Evolutionary conservation across 2,888 invertebrate species (phyloP).

Genomic region (Monopis laevigella): DNA sequence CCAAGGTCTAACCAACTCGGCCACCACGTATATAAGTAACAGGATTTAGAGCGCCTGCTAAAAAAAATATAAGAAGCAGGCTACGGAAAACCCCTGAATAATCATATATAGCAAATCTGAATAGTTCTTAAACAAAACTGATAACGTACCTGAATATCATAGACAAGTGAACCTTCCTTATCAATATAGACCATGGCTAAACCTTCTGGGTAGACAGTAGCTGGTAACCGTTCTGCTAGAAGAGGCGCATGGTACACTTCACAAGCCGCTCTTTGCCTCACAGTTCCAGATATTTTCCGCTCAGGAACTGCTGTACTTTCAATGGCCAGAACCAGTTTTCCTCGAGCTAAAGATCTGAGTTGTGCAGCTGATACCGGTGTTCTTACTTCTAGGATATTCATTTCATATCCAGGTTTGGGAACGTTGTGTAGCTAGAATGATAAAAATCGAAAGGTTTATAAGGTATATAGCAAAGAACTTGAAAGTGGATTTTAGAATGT

Average conservation of each 20-base stretch:
- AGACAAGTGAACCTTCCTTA: constrained; percentile 79
- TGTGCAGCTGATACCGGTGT: constrained; percentile 81
- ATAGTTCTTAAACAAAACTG: too few species aligned
- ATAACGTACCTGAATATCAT: constrained; percentile 77
- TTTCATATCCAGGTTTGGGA: constrained; percentile 77
- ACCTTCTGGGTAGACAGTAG: constrained; percentile 66
- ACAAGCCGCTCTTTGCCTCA: constrained; percentile 79
- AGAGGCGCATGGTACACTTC: constrained; percentile 82
- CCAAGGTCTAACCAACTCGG: too few species aligned
- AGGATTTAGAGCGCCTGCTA: too few species aligned
- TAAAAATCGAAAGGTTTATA: too few species aligned
- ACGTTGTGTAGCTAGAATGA: constrained; percentile 68
- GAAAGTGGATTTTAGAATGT: too few species aligned
- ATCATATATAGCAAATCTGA: neutral
- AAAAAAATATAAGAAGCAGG: neutral
- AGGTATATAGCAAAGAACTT: too few species aligned
- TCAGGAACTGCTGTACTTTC: constrained; percentile 75
- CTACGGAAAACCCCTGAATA: neutral
- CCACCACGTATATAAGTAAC: too few species aligned
- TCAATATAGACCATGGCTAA: constrained; percentile 83
- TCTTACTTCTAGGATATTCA: constrained; percentile 81
- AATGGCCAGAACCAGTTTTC: constrained; percentile 76
- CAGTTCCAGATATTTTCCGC: constrained; percentile 73
- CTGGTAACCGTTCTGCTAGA: constrained; percentile 58
- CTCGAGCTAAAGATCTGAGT: constrained; percentile 78